Conservation (phyloP, 1,140 invertebrate genomes). For the Drosophila ironensis region DNA sequence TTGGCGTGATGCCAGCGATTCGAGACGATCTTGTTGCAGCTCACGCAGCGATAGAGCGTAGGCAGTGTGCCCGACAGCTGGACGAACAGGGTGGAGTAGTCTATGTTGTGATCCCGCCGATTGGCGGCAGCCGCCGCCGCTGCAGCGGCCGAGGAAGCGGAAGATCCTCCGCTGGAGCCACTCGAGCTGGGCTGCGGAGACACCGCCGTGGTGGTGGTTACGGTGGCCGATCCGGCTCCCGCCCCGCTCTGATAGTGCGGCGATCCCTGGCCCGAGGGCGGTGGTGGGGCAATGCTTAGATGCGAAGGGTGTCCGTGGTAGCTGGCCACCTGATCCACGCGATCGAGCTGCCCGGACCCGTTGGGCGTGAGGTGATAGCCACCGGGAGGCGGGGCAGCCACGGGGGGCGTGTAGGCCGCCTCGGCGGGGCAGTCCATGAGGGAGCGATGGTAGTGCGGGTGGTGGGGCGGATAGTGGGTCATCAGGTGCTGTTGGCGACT, state of each 20-base stretch:
- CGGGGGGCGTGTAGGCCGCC: conserved; percentile 56
- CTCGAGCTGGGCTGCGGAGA: conserved; percentile 54
- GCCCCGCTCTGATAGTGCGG: conserved; percentile 50
- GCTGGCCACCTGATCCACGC: conserved; percentile 20
- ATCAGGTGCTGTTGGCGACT: conserved; percentile 59
- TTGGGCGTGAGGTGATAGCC: conserved; percentile 19
- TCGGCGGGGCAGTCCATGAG: conserved; percentile 56
- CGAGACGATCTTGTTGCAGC: conserved; percentile 88
- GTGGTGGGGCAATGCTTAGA: conserved; percentile 23
- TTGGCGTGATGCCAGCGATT: conserved; percentile 89
- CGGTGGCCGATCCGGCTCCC: conserved; percentile 1
- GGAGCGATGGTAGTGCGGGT: conserved; percentile 43
- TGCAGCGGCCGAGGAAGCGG: conserved; percentile 33
- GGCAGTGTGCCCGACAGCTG: conserved; percentile 79
- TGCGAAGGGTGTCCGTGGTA: conserved; percentile 31
- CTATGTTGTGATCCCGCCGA: conserved; percentile 81
- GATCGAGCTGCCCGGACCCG: conserved; percentile 31
- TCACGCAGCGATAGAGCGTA: conserved; percentile 79
- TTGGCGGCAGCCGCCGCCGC: conserved; percentile 71
- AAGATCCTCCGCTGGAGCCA: conserved; percentile 17
- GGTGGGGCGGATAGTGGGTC: conserved; percentile 41
- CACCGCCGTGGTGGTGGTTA: conserved; percentile 5
- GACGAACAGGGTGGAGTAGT: conserved; percentile 80
- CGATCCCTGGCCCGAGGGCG: conserved; percentile 30
- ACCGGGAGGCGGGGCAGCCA: conserved; percentile 1